Base-by-base conservation (phyloP, 2,797 vertebrate genomes). In the Bovichtus variegatus region DNA sequence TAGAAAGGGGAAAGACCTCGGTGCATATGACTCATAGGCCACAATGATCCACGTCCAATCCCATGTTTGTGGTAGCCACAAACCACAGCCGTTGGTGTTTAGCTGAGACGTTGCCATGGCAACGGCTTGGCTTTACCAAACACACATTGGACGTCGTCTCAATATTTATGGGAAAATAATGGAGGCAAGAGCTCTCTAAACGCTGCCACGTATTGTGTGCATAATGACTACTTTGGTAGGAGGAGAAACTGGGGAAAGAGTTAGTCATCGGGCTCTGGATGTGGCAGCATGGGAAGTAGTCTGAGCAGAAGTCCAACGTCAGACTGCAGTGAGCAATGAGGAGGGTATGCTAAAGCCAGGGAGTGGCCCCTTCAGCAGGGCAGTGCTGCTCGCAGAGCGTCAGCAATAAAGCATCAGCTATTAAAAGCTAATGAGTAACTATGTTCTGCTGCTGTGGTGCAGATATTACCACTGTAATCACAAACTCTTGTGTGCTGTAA, bases 151-250 rank as follows among this genome's bases (percentile, higher is more conserved):
- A 59, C 49, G 43, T 71, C 69, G 6, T 55, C 74, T 85, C 82
- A 90, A 81, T 87, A 92, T 92, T 93, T 93, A 87, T 92, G 93
- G 92, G 92, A 93, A 91, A 88, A 50, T 74, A 85, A 88, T 60
- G 67, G 65, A 71, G 41, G 71, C 65, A 6, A 73, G 80, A 80
- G 71, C 36, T 43, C 59, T 71, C 63, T 11, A 73, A 73, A 87
- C 85, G 78, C 76, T 93, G 93, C 93, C 93, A 94, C 93, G 93
- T 94, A 84, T 74, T 88, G 66, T 87, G 85, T 73, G 81, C 29
- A 40, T 70, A 77, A 71, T 75, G 79, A 78, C 78, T 34, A 54
- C 78, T 84, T 71, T 84, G 82, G 81, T 23, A 80, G 80, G 78
- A 77, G 79, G 82, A 83, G 78, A 69, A 76, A 46, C 19, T 16